Conservation (phyloP, 1,140 invertebrate species). For the Drosophila aff. region DNA sequence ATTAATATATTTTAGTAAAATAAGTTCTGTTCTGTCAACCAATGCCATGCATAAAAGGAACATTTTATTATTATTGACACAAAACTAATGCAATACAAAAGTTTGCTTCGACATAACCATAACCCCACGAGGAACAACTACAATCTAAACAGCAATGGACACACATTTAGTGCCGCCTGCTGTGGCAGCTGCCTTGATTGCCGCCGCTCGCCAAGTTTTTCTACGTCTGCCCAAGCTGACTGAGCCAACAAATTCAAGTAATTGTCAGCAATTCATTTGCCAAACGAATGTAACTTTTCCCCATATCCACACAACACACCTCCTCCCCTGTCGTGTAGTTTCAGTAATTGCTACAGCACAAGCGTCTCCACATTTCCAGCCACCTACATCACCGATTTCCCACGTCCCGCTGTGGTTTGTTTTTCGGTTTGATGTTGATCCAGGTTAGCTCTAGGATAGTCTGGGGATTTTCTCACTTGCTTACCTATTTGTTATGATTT, state of each 20-base stretch:
- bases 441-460: background rate
- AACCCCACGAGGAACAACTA: constrained; percentile 24
- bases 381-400: constrained; percentile 15
- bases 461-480: background rate
- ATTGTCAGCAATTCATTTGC: constrained; percentile 71
- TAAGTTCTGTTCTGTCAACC: background rate
- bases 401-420: constrained; percentile 10
- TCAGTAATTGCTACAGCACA: constrained; percentile 30
- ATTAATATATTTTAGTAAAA: background rate
- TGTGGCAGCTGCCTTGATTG: constrained; percentile 39
- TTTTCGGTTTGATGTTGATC: constrained; percentile 4
- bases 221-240: constrained; percentile 14
- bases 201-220: constrained; percentile 22
- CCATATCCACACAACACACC: background rate
- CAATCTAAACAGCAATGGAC: constrained; percentile 17
- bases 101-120: constrained; percentile 41
- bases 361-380: background rate
- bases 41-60: constrained; percentile 1
- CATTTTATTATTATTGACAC: constrained; percentile 62
- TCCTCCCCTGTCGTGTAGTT: constrained; percentile 16
- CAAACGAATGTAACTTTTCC: constrained; percentile 45
- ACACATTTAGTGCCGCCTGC: constrained; percentile 47
- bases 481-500: background rate
- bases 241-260: constrained; percentile 67
- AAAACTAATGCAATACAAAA: constrained; percentile 59